Base-by-base conservation (phyloP, 2,113 vertebrate genomes). In the Puffinus mauretanicus region DNA sequence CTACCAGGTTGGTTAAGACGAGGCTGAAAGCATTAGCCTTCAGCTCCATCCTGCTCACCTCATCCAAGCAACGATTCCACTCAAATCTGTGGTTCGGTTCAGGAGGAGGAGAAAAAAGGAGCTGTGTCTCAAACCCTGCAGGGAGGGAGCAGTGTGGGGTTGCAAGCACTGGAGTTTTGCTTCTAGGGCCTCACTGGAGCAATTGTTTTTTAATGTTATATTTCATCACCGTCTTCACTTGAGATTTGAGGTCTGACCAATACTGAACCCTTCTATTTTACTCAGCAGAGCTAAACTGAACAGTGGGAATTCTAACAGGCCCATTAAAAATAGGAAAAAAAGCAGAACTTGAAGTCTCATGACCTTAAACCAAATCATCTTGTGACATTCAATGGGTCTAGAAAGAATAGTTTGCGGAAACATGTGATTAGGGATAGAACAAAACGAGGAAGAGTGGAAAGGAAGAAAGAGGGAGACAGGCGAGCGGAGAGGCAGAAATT, bases 361-460 rank as follows among this genome's bases (percentile, higher is more conserved):
- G 95, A 96, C 55, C 29, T 91, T 60, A 78, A 94, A 82, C 24
- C 65, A 82, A 81, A 79, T 64, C 84, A 96, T 91, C 94, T 96
- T 93, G 86, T 96, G 93, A 96, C 57, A 82, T 7, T n/a, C 32
- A 84, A 27, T 47, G 55, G 0, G 3, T 54, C 3, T 34, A 84
- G 42, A 86, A 91, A 94, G 47, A 96, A 75, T 6, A 79, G 32
- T 67, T 86, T 89, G 81, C 1, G 5, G 61, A 79, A 96, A 71
- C 91, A 94, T 92, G 81, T 96, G 95, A 96, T 79, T 67, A 30
- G 44, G 69, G 24, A 32, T 16, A 89, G 64, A 79, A 93, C 18
- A 88, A 86, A 97, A 38, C 1, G 7, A 80, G 49, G 44, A 88
- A 75, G 60, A 67, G 12, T 9, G 29, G 65, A 84, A 89, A 91